Base-by-base conservation (phyloP, 2,797 vertebrate genomes). In the Muscicapa comitata region DNA sequence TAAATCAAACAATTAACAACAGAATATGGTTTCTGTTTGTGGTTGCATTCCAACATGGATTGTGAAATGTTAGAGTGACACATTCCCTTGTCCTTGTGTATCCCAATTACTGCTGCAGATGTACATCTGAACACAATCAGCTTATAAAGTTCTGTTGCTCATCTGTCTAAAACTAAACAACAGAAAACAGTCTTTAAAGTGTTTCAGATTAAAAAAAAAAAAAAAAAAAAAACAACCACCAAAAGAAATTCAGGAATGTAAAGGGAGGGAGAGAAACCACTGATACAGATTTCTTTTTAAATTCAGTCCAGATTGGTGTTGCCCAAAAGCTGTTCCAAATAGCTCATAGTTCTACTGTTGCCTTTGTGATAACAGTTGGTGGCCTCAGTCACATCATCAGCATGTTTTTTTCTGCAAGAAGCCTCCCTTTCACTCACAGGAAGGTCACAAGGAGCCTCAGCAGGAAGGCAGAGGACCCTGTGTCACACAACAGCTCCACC, bases 1-100 rank as follows among this genome's bases (percentile, higher is more conserved):
- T 96, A 93, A 95, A 95, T 94, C 83, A 95, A 95, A 88, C 63
- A 92, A 94, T 93, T 95, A 95, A 74, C 59, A 85, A 74, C 66
- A 86, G 66, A 95, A 87, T 75, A 68, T 87, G 90, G 72, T 92
- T 95, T 91, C 75, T 89, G 59, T 95, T 91, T 92, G 89, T 68
- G 78, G 65, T 94, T 93, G 86, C 72, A 48, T 83, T 94, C 84
- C 91, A 94, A 80, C 68, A 66, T n/a, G 54, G 91, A 91, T 92
- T 93, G 81, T 2, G 0, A 93, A 95, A 96, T 2, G 10, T 82
- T 91, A 68, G 2, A 92, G 72, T 91, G 81, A 93, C 94, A 96
- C 89, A 61, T 93, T 77, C 63, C 76, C 70, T 76, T 78, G 50
- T 94, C 76, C 58, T 63, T 73, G 42, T 72, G 72, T 90, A 94